These are phyloP conservation scores for Ditylenchus weischeri DNA, from an alignment of 2,888 invertebrate species.

Conservation along the genomic window DNA sequence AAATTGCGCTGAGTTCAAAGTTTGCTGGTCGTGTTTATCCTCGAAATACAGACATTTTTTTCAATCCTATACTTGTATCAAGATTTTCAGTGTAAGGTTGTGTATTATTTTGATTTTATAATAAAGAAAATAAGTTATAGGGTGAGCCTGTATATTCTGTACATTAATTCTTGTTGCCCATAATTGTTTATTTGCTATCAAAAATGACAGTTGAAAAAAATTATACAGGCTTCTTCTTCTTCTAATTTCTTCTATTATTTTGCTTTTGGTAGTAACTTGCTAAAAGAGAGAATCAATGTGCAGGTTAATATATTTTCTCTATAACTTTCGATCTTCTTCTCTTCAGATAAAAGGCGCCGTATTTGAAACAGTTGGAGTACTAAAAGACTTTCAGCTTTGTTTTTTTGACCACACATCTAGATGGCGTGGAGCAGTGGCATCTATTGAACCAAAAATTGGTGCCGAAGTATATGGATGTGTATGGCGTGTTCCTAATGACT, in stretches of 20 bases:
- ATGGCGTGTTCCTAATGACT: constrained; percentile 45
- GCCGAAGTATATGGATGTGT: constrained; percentile 48
- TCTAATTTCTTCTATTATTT: constrained; percentile 51
- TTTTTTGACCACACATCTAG: constrained; percentile 44
- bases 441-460: constrained; percentile 32
- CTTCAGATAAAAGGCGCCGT: constrained; percentile 49
- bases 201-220: constrained; percentile 6
- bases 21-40: no score
- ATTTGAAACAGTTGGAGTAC: constrained; percentile 40
- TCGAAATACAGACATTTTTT: no score
- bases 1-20: no score
- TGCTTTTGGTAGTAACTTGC: constrained; percentile 51
- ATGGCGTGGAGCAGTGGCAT: constrained; percentile 55
- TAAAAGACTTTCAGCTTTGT: constrained; percentile 40
- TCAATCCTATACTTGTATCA: no score
- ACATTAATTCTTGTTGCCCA: no score
- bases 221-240: not conserved
- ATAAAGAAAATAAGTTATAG: no score
- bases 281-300: constrained; percentile 49
- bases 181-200: not conserved
- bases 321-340: not conserved
- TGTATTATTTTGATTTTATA: no score
- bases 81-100: no score
- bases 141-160: no score
- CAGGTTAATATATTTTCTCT: constrained; percentile 29